Conservation (phyloP, 2,888 invertebrate genomes). For the Eulithis prunata region DNA sequence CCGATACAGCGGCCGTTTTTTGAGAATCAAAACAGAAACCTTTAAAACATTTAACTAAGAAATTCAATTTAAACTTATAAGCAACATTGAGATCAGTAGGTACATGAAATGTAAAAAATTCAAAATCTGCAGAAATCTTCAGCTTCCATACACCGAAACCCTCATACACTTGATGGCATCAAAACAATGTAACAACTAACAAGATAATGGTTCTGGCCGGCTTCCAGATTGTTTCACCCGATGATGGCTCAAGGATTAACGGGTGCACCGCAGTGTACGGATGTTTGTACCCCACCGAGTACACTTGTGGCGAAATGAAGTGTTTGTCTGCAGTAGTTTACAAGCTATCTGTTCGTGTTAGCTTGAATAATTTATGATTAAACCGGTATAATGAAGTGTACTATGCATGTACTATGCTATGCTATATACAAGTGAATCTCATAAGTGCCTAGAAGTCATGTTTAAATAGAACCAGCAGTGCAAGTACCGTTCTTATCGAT, state of each 20-base stretch:
- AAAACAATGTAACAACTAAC: constrained; percentile 36
- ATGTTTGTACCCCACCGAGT: constrained; percentile 26
- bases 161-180: constrained; percentile 42
- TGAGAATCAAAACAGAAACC: too few relatives aligned
- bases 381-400: not conserved
- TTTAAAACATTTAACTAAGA: too few relatives aligned
- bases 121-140: constrained; percentile 1
- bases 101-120: not conserved
- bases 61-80: not conserved
- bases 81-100: too few relatives aligned
- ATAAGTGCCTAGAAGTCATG: too few relatives aligned
- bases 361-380: not conserved
- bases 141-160: constrained; percentile 22
- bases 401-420: not conserved
- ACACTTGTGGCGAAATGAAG: constrained; percentile 29
- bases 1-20: too few relatives aligned
- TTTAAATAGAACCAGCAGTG: too few relatives aligned
- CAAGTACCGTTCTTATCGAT: too few relatives aligned
- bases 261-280: constrained; percentile 51
- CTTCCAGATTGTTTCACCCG: constrained; percentile 67
- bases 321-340: constrained; percentile 23
- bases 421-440: too few relatives aligned
- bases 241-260: constrained; percentile 70
- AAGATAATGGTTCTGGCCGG: constrained; percentile 71
- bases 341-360: constrained; percentile 1